Base-by-base conservation (phyloP, 2,113 vertebrate genomes). In the Siniperca chuatsi region DNA sequence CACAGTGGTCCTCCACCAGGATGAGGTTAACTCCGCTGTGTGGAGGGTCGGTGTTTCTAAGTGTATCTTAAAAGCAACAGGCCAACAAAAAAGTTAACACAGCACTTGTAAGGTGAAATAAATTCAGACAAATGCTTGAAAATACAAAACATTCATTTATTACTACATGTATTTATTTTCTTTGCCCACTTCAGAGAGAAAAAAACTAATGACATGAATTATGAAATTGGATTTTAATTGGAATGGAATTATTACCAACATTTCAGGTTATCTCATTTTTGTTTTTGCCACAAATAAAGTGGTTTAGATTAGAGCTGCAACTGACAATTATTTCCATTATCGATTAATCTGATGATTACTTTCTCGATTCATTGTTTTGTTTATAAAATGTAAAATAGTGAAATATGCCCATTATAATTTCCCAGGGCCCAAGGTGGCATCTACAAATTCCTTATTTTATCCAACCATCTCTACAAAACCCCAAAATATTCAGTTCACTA, bases 1-100 rank as follows among this genome's bases (percentile, higher is more conserved):
- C 48, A 61, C 69, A 29, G 72, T 73, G 57, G 54, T 46, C 25
- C 61, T 79, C 73, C 65, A 23, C 82, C 64, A 60, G 29, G 9
- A 25, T 25, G 50, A 46, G 65, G 52, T 83, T 68, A 16, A 58
- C 15, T 40, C 46, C 0, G 5, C 40, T 35, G 2, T 58, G 79
- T 75, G 33, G 48, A 61, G 8, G 7, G 57, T 21, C 33, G 37
- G 21, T 67, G 11, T 46, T 54, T 82, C 44, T 23, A 37, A 73
- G 64, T 40, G 33, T 54, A 52, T 60, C 54, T 48, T 54, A 13
- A 72, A 64, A 42, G 6, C 54, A 73, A 74, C 18, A 42, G 20
- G 23, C 16, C 44, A 61, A 35, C 23, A n/a, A 35, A 37, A 29
- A 72, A 64, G 57, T 46, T 4, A 55, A 48, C 67, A 18, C n/a